These are phyloP conservation scores for Hypotaenidia okinawae DNA, from an alignment of 2,797 vertebrate species.

Conservation along the genomic window DNA sequence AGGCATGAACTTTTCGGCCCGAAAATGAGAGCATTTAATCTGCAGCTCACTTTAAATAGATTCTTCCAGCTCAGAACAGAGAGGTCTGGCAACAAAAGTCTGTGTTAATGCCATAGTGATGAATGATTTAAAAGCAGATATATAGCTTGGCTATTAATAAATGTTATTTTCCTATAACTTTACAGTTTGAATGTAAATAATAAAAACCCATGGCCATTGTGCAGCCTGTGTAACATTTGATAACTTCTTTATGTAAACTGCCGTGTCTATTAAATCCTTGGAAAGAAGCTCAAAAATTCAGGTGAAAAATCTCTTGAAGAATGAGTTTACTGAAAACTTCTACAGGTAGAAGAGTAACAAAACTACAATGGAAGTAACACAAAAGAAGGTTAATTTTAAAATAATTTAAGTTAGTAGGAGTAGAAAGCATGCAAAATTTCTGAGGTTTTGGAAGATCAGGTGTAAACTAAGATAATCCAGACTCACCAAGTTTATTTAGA, in stretches of 20 bases:
- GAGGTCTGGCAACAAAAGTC: neutral
- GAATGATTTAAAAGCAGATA: neutral
- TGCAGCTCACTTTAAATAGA: neutral
- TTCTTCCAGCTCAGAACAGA: neutral
- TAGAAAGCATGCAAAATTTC: neutral
- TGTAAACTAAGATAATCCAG: neutral
- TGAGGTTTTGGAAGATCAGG: neutral
- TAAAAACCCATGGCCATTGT: neutral
- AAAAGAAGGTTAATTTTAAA: neutral
- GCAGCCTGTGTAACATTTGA: neutral
- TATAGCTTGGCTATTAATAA: constrained; percentile 7
- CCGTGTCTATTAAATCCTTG: neutral
- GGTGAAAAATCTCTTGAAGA: neutral
- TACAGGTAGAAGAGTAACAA: neutral
- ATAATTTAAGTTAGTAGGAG: neutral
- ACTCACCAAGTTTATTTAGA: neutral
- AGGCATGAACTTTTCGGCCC: neutral
- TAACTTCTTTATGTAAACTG: neutral
- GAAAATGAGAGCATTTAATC: neutral
- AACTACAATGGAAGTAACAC: neutral
- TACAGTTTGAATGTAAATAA: neutral
- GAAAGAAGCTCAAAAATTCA: neutral
- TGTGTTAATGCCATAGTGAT: neutral
- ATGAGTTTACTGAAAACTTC: neutral
- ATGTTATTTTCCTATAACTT: neutral